phyloP scores from a whole-genome alignment of 2,888 invertebrate species.

The Dicyrtomina minuta region DNA sequence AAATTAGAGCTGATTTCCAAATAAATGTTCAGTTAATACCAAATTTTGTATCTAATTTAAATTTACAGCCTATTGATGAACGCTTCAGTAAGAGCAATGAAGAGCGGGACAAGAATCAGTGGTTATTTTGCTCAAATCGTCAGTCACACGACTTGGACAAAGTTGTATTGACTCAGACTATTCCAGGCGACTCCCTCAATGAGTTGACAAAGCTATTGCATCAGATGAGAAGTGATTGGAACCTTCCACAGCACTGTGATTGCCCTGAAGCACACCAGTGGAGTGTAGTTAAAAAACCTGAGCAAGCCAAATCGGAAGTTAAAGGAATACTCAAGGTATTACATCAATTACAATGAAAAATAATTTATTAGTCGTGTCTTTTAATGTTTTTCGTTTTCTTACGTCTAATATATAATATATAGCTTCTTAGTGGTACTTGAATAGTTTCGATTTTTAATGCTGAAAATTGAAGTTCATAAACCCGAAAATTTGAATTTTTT shows the following conservation, averaged over 20 bases:
- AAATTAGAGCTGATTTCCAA: no score
- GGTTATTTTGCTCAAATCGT: slow-evolving; percentile 84
- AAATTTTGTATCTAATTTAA: background rate
- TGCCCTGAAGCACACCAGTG: slow-evolving; percentile 60
- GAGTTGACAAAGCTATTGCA: slow-evolving; percentile 73
- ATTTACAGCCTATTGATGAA: no score
- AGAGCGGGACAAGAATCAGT: slow-evolving; percentile 73
- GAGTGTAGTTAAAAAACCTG: slow-evolving; percentile 38
- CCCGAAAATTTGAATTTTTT: slow-evolving; percentile 13
- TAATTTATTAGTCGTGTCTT: no score
- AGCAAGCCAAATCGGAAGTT: background rate
- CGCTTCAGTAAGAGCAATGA: no score
- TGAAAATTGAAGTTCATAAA: background rate
- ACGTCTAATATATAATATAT: no score
- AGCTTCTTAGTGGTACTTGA: no score
- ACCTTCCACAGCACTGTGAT: slow-evolving; percentile 72
- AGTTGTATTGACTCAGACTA: slow-evolving; percentile 91
- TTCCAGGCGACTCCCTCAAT: slow-evolving; percentile 80
- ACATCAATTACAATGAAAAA: no score
- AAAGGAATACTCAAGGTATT: slow-evolving; percentile 1
- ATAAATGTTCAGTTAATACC: no score
- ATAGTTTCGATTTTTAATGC: no score
- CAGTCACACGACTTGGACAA: slow-evolving; percentile 80
- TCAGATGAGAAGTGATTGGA: slow-evolving; percentile 74
- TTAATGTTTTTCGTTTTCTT: no score